Conservation (phyloP, 2,888 invertebrate species). For the Ethmia dodecea region DNA sequence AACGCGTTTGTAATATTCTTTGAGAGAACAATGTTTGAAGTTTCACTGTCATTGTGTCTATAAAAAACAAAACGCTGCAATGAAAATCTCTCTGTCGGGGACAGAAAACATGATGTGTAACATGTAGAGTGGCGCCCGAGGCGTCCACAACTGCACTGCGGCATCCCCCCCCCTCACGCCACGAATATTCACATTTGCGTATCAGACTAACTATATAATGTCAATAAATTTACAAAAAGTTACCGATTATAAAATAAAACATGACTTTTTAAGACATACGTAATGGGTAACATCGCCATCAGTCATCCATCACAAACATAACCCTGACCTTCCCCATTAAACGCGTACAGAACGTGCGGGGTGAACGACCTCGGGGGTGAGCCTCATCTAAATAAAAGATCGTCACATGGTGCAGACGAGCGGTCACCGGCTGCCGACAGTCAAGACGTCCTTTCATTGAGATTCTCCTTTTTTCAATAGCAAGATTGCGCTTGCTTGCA, state of each 20-base stretch:
- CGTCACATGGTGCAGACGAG: constrained; percentile 48
- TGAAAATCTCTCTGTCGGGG: constrained; percentile 23
- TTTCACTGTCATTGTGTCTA: background rate
- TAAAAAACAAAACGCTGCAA: constrained; percentile 20
- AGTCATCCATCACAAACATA: constrained; percentile 33
- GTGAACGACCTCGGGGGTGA: constrained; percentile 66
- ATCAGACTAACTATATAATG: too few relatives aligned
- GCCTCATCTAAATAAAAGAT: constrained; percentile 67
- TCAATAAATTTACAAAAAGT: too few relatives aligned
- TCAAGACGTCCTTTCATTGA: constrained; percentile 37
- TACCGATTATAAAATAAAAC: too few relatives aligned
- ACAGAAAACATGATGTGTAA: constrained; percentile 23
- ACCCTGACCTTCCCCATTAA: constrained; percentile 66
- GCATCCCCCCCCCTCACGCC: constrained; percentile 28
- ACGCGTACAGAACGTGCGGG: constrained; percentile 39
- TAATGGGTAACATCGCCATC: too few relatives aligned
- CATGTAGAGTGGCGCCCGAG: constrained; percentile 32
- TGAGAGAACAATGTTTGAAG: background rate
- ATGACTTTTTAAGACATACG: too few relatives aligned
- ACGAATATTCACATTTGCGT: background rate
- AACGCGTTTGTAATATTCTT: background rate
- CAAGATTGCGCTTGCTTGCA: constrained; percentile 33
- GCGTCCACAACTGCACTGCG: constrained; percentile 62
- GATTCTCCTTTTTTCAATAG: constrained; percentile 30
- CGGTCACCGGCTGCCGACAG: constrained; percentile 36